phyloP scores from a whole-genome alignment of 64 coral and sea anemone genomes.

The Platygyra sinensis region DNA sequence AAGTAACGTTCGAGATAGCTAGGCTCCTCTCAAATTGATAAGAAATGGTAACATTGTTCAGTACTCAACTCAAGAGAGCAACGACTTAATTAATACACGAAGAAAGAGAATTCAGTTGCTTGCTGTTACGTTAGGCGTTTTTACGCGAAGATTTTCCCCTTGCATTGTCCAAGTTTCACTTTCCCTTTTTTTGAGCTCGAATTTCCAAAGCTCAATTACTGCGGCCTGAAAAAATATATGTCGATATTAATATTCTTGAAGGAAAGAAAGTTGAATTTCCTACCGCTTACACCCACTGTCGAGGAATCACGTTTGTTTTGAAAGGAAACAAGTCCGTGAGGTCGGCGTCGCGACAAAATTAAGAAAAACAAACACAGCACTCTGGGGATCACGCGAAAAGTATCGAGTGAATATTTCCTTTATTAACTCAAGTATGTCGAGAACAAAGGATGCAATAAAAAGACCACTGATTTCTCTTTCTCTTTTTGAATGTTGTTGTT shows the following conservation, averaged over 20 bases:
- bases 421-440: conserved; percentile 20
- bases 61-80: too few relatives aligned
- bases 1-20: too few relatives aligned
- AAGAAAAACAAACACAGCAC: not conserved
- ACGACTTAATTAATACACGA: too few relatives aligned
- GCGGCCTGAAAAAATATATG: not conserved
- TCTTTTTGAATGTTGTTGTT: not conserved
- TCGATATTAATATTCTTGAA: not conserved
- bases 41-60: too few relatives aligned
- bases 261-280: not conserved
- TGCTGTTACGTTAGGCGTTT: too few relatives aligned
- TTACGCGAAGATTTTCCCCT: not conserved
- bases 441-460: not conserved
- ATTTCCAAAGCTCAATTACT: not conserved
- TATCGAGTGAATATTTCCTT: not conserved
- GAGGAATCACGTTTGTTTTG: conserved; percentile 3
- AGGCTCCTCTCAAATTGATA: too few relatives aligned
- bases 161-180: not conserved
- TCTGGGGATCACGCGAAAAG: not conserved
- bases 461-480: not conserved
- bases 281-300: not conserved
- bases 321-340: not conserved
- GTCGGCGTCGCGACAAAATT: not conserved
- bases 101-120: too few relatives aligned
- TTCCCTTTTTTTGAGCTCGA: not conserved